phyloP scores from a whole-genome alignment of 2,113 vertebrate genomes.

The Miniopterus natalensis region DNA sequence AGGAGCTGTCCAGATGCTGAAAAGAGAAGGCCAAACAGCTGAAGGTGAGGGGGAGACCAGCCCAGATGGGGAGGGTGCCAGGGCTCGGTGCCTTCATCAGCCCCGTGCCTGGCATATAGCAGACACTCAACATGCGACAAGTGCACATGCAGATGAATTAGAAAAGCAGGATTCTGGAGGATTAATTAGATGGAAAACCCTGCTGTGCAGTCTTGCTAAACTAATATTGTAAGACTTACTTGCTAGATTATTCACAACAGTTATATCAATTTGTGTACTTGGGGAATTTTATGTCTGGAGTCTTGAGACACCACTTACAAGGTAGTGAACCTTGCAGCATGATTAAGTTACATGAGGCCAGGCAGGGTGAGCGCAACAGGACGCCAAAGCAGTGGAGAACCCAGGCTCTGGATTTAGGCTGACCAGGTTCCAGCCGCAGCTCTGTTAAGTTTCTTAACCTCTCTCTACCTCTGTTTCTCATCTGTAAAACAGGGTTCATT shows the following conservation, averaged over 20 bases:
- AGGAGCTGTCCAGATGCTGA: conserved; percentile 99
- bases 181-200: neutral
- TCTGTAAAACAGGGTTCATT: neutral
- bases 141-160: neutral
- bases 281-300: neutral
- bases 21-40: conserved; percentile 94
- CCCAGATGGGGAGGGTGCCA: rapidly evolving
- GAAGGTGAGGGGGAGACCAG: conserved; percentile 91
- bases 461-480: neutral
- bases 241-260: neutral
- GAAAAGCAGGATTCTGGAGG: neutral
- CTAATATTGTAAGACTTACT: neutral
- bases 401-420: neutral
- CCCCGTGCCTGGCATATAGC: neutral
- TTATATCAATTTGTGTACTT: neutral
- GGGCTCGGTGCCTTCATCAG: neutral
- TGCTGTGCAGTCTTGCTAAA: neutral
- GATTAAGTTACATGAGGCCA: neutral
- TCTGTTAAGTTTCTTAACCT: neutral
- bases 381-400: neutral
- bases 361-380: neutral
- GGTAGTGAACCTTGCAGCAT: neutral
- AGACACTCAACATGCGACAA: neutral
- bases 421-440: neutral
- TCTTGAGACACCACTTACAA: neutral